Percentiles rank a stretch among this genome's conserved stretches.
Evolutionary conservation across 2,888 invertebrate genomes (phyloP).

Genomic region (Enchytraeus crypticus): DNA sequence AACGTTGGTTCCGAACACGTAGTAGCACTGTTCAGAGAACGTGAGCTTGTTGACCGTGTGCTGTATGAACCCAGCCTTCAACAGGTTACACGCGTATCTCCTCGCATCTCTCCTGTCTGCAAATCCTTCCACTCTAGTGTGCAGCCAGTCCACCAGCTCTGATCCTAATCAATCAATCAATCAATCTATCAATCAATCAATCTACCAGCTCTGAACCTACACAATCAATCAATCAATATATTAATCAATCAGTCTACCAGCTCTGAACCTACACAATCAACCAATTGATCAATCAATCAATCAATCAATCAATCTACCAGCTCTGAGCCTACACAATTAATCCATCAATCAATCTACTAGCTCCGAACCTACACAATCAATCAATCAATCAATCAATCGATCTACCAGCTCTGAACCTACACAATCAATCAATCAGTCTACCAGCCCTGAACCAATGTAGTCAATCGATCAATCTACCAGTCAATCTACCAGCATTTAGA

Average conservation of each 20-base stretch:
- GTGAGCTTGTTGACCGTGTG: slow-evolving; percentile 98
- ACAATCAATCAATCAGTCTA: too few relatives aligned
- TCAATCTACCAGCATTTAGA: too few relatives aligned
- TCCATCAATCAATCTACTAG: too few relatives aligned
- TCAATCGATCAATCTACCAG: too few relatives aligned
- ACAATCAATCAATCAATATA: slow-evolving; percentile 10
- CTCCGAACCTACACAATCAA: too few relatives aligned
- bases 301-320: too few relatives aligned
- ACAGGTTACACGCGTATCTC: slow-evolving; percentile 79
- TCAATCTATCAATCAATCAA: neutral
- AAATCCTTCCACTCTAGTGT: slow-evolving; percentile 87
- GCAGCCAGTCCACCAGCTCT: slow-evolving; percentile 91
- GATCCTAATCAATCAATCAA: neutral
- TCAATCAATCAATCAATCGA: too few relatives aligned
- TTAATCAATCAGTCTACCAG: neutral
- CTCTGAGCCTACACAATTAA: too few relatives aligned
- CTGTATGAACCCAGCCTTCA: slow-evolving; percentile 82
- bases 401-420: too few relatives aligned
- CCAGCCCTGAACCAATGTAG: too few relatives aligned
- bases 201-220: slow-evolving; percentile 52
- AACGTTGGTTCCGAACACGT: slow-evolving; percentile 67
- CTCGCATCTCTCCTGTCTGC: slow-evolving; percentile 85
- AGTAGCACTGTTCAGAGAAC: slow-evolving; percentile 98
- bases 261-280: neutral
- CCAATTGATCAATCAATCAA: too few relatives aligned